phyloP scores from a whole-genome alignment of 2,113 vertebrate genomes.

The Periophthalmus modestus region DNA sequence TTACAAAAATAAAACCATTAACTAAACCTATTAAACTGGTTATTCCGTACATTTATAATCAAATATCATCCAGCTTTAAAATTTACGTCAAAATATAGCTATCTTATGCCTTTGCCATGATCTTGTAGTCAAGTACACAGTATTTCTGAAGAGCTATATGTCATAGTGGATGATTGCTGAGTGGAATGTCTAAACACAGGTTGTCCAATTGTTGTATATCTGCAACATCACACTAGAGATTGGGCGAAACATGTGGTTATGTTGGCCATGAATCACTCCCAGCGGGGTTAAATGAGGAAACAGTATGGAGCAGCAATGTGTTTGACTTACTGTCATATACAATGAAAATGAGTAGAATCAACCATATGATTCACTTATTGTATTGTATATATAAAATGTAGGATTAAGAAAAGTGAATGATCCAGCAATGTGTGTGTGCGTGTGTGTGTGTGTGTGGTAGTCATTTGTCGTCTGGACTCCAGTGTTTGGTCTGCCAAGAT shows the following conservation, averaged over 20 bases:
- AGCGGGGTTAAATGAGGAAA: constrained; percentile 3
- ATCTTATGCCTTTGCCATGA: no score
- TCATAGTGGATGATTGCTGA: neutral
- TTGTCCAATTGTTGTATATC: constrained; percentile 8
- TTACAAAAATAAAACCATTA: no score
- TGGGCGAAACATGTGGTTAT: constrained; percentile 4
- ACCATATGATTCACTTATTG: neutral
- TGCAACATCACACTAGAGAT: neutral
- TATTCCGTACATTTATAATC: no score
- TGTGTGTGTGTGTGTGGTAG: neutral
- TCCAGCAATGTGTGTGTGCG: neutral
- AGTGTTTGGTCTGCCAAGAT: constrained; percentile 5
- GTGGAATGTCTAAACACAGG: neutral
- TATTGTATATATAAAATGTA: neutral
- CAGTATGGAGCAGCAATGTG: neutral
- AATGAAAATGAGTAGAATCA: neutral
- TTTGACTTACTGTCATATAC: neutral
- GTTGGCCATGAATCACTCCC: neutral
- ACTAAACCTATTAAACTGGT: no score
- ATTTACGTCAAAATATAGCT: neutral
- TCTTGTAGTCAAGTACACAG: neutral
- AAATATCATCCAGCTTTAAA: neutral
- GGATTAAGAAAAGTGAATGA: neutral
- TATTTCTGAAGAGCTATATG: neutral
- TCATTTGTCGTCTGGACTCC: neutral